phyloP scores from a whole-genome alignment of 2,888 invertebrate genomes.

The Ferdinandea cuprea region DNA sequence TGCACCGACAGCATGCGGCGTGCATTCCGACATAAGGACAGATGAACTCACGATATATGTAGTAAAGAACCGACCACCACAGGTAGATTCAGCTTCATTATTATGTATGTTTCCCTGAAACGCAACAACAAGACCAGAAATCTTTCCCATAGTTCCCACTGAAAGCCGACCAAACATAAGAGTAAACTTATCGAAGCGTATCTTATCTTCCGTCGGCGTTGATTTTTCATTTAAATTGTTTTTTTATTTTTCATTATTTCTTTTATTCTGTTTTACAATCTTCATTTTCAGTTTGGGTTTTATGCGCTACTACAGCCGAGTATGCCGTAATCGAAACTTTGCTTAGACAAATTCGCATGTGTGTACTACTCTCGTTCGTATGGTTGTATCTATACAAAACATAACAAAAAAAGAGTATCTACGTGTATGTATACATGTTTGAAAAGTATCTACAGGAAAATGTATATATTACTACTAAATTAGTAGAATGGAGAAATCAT shows the following conservation, averaged over 20 bases:
- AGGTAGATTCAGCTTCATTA: conserved; percentile 15
- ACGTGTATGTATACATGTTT: not conserved
- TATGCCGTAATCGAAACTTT: conserved; percentile 54
- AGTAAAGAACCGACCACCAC: conserved; percentile 23
- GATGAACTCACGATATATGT: not conserved
- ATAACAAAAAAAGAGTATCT: not conserved
- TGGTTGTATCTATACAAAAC: not conserved
- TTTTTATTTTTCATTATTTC: conserved; percentile 5
- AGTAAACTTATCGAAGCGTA: conserved; percentile 55
- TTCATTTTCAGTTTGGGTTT: conserved; percentile 29
- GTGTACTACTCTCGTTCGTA: not conserved
- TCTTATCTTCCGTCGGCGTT: conserved; percentile 59
- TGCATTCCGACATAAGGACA: not conserved
- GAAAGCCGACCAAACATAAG: conserved; percentile 31
- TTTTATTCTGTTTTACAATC: conserved; percentile 1
- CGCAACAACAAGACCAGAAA: conserved; percentile 23
- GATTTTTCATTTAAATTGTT: conserved; percentile 56
- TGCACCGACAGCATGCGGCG: conserved; percentile 7
- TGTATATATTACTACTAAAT: conserved; percentile 35
- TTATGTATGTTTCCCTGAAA: conserved; percentile 4
- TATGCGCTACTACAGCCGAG: not conserved
- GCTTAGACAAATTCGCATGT: conserved; percentile 56
- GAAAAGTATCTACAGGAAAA: not conserved
- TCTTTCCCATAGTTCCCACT: conserved; percentile 20
- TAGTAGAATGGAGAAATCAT: conserved; percentile 59